Evolutionary conservation across 2,888 invertebrate genomes (phyloP), one percentile per base, ranked within the genome.

Genomic region (Tyria jacobaeae): DNA sequence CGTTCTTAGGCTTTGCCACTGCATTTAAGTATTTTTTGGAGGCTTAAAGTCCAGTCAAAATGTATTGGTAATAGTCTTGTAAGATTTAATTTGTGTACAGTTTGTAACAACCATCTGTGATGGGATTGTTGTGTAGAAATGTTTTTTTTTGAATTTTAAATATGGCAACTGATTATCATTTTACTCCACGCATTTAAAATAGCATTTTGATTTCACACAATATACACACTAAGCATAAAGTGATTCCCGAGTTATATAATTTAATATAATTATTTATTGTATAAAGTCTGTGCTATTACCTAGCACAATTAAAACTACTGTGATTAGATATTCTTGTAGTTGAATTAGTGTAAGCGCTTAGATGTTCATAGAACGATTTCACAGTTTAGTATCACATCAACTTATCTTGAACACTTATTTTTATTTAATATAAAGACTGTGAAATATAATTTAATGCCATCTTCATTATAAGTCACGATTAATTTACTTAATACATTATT

Each of bases 391-490:
- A 7, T 74, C 68, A 68, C 61, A n/a, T 64, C 63, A 70, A 70
- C 71, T 73, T 72, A 78, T 78, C 78, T 82, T 80, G 76, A 79
- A 81, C 87, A 84, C 81, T 80, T 82, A 85, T 85, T 85, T 84
- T 6, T 31, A 86, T 87, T 81, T 85, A 86, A 87, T 86, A 71
- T 78, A 89, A 90, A 91, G 91, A 91, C 91, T 91, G 90, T 90
- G 85, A 90, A 83, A 83, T 85, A 86, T 86, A 86, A 85, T 87
- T 84, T 88, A 86, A 87, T 89, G 89, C 89, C 89, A 89, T 91
- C 86, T 82, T 86, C 83, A 85, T 83, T 82, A 83, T 79, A 81
- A 83, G 84, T 82, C 76, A 83, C 82, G 55, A 70, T 69, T 76
- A 73, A 67, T 72, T 82, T 82, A 84, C 80, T 80, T 85, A 85